Evolutionary conservation across 2,888 invertebrate genomes (phyloP).

Genomic region (Oscheius myriophilus): DNA sequence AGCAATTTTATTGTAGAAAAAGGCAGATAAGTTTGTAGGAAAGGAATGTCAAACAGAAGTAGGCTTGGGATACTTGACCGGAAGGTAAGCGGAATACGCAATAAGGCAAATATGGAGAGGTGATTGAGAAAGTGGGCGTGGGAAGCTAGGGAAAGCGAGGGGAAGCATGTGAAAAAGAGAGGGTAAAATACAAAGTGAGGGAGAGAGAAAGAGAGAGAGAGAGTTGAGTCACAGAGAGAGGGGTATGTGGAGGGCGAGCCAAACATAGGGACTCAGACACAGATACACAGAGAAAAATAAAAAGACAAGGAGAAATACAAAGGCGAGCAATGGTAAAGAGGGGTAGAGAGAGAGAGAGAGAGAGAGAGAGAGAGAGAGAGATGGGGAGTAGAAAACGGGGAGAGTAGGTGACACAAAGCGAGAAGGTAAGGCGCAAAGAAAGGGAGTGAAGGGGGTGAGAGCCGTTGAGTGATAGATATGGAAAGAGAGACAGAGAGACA

Average conservation of each 20-base stretch:
- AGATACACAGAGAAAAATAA: slow-evolving; percentile 10
- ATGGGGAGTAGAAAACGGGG: slow-evolving; percentile 8
- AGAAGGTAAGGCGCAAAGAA: neutral
- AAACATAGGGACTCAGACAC: slow-evolving; percentile 12
- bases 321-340: no score
- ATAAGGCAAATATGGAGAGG: no score
- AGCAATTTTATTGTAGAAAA: no score
- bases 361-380: slow-evolving; percentile 13
- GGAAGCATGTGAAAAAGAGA: neutral
- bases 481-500: slow-evolving; percentile 12
- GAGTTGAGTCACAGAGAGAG: slow-evolving; percentile 7
- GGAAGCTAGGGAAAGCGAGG: no score
- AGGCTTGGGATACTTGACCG: no score
- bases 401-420: no score
- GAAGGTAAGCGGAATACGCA: no score
- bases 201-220: slow-evolving; percentile 8
- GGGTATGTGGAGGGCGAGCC: neutral
- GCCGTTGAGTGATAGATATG: neutral
- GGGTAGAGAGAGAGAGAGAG: slow-evolving; percentile 3
- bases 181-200: no score
- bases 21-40: no score
- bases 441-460: slow-evolving; percentile 3
- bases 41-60: no score
- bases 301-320: slow-evolving; percentile 7
- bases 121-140: neutral